phyloP scores from a whole-genome alignment of 2,113 vertebrate species.

The Sturnira hondurensis region DNA sequence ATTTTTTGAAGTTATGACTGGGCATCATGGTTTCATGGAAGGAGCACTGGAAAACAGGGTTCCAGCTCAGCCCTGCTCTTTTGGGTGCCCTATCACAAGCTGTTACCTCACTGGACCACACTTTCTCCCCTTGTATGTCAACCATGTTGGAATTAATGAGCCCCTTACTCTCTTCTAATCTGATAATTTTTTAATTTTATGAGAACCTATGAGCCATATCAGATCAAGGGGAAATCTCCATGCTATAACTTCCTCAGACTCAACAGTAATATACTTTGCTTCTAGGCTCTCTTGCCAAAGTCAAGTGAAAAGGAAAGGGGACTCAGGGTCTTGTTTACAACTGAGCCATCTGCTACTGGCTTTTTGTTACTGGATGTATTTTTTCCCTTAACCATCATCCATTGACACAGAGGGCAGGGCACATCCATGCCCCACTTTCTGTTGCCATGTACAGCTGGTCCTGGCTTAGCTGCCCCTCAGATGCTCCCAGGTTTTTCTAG shows the following conservation, averaged over 20 bases:
- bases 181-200: neutral
- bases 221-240: neutral
- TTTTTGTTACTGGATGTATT: neutral
- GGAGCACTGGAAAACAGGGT: neutral
- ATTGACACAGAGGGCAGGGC: neutral
- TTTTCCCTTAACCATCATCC: neutral
- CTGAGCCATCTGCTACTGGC: neutral
- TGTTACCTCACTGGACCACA: neutral
- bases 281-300: neutral
- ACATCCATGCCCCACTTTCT: neutral
- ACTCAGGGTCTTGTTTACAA: neutral
- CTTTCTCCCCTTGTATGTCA: neutral
- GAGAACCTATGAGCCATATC: neutral
- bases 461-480: neutral
- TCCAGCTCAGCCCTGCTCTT: neutral
- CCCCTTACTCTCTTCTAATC: neutral
- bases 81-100: too few species aligned
- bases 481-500: neutral
- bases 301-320: neutral
- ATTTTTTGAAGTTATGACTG: neutral
- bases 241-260: neutral
- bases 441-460: neutral
- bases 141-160: neutral
- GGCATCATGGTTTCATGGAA: neutral
- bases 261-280: neutral